Evolutionary conservation across 1,140 invertebrate genomes (phyloP), one percentile per base, ranked within the genome.

Genomic region (Saccostrea echinata): DNA sequence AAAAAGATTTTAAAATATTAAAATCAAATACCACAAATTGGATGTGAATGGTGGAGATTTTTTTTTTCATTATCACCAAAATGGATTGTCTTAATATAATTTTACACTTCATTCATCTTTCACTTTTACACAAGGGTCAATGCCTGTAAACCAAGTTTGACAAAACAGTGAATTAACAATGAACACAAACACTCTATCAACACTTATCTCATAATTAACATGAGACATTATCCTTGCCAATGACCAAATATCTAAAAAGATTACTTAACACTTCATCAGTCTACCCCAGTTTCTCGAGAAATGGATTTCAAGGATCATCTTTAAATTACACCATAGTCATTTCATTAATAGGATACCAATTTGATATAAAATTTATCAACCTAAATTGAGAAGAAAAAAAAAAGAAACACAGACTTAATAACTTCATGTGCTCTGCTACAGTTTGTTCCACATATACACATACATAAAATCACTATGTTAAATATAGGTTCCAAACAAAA

Each of bases 231-330:
- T n/a, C 55, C 8, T 61, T 61, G 18, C 55, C 55, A 33, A 30
- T 76, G 68, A 76, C 27, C 27, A 27, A 76, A 76, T 76, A 4
- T 30, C 24, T 30, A 76, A 16, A 76, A 76, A 33, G 16, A 71
- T 71, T 71, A 1, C 27, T 9, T 30, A 11, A 27, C 68, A 33
- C 30, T 76, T 27, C 30, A 76, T 76, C 43, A 43, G 9, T 43
- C 68, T 33, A 76, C 11, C 30, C 12, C 68, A 12, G 27, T 76
- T 33, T 12, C 8, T 33, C 9, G 27, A 76, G 27, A 76, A 76
- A 76, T 76, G 68, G 68, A 76, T 76, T 76, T 76, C 68, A 76
- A 76, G 68, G 68, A 76, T 76, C 68, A 13, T 76, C 68, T 30
- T 33, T 76, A 16, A 76, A 30, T 76, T 76, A 76, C 30, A 33